Percentiles rank a stretch among this genome's conserved stretches.
These are phyloP conservation scores for Stichopus chloronotus DNA, from an alignment of 35 echinoderm and acorn worm genomes.

Conservation along the genomic window DNA sequence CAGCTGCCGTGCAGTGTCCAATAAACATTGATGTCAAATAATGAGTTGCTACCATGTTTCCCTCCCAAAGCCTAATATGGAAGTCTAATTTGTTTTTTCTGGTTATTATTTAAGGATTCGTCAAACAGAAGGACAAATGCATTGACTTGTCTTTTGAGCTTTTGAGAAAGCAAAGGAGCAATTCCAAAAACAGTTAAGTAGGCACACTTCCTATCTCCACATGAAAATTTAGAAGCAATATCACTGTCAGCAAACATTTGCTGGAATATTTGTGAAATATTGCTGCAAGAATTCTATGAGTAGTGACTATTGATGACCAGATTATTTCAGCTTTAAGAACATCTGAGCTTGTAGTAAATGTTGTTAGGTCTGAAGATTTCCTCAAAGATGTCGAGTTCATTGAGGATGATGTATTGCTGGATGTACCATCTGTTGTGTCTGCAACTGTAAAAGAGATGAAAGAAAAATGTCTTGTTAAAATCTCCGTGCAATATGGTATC, in stretches of 20 bases:
- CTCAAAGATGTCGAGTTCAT: slow-evolving; percentile 5
- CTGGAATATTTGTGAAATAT: neutral
- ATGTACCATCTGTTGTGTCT: slow-evolving; percentile 30
- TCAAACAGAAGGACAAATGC: slow-evolving; percentile 20
- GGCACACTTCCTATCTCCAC: slow-evolving; percentile 40
- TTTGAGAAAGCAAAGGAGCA: slow-evolving; percentile 17
- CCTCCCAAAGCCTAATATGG: no score
- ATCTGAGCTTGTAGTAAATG: slow-evolving; percentile 34
- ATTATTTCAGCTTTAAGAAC: slow-evolving; percentile 45
- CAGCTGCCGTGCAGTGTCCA: slow-evolving; percentile 17
- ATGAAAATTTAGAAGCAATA: neutral
- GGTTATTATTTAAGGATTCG: slow-evolving; percentile 24
- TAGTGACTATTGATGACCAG: slow-evolving; percentile 33
- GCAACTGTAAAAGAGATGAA: slow-evolving; percentile 30
- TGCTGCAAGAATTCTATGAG: slow-evolving; percentile 14
- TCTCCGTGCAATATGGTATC: slow-evolving; percentile 5
- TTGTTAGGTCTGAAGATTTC: slow-evolving; percentile 34
- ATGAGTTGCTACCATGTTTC: no score
- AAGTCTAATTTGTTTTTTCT: slow-evolving; percentile 26
- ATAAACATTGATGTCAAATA: no score
- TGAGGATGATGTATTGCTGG: neutral
- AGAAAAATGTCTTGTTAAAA: slow-evolving; percentile 13
- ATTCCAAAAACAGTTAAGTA: slow-evolving; percentile 33
- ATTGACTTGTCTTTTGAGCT: slow-evolving; percentile 23
- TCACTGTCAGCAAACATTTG: slow-evolving; percentile 6